Evolutionary conservation across 2,797 vertebrate species (phyloP), one percentile per base, ranked within the genome.

Genomic region (Spea hammondii): DNA sequence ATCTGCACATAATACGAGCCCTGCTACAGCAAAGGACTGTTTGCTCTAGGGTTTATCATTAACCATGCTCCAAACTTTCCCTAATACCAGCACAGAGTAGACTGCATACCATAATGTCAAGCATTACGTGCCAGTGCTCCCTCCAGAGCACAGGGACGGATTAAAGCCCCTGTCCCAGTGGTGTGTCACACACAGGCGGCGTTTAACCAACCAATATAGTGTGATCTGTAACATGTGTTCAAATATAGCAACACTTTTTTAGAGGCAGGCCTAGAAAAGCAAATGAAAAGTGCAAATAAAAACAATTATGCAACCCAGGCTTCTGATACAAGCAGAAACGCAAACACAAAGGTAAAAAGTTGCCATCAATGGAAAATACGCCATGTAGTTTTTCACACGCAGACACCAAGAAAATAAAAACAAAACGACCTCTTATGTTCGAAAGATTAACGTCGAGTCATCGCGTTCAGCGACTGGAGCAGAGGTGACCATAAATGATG

Each of bases 11-110:
- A 62, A 72, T 75, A 74, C 3, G 86, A 65, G 80, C 82, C 83
- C 79, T 75, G 72, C 14, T 72, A 80, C 82, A 80, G 83, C 82
- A 79, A 84, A 82, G 84, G 84, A 86, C 74, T 88, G 84, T 83
- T 88, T 90, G 88, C 86, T 83, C 78, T 83, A 65, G 79, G 76
- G 89, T 90, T 93, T 89, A 91, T 92, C 79, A 91, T 90, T 91
- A 93, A 92, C 90, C 66, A 70, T 83, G 85, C 77, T 66, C 70
- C 83, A 82, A 80, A 85, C 83, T 79, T 85, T 86, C 82, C 85
- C 74, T 86, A 71, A 84, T 86, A 79, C 84, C 84, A 83, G 83
- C 77, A 80, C 66, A 68, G 72, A 13, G 84, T 78, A 73, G 1
- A 6, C 48, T 5, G 4, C 79, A 86, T 86, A 80, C 83, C 82